Percentiles rank a stretch among this genome's conserved stretches.
These are phyloP conservation scores for Sternotherus odoratus DNA, from an alignment of 2,797 vertebrate genomes.

Conservation along the genomic window DNA sequence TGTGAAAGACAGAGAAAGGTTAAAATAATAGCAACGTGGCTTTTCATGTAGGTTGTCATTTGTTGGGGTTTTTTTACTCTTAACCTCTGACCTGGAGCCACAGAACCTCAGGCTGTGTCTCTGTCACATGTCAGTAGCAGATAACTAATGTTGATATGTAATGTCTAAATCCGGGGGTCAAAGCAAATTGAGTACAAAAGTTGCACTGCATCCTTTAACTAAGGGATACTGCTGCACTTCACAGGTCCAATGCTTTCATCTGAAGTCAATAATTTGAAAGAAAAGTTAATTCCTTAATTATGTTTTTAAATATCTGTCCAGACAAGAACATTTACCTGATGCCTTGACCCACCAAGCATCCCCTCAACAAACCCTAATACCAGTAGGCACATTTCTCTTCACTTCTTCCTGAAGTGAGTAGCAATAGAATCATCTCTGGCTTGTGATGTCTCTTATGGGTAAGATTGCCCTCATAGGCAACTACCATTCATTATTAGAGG, in stretches of 20 bases:
- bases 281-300: neutral
- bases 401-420: neutral
- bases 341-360: neutral
- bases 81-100: neutral
- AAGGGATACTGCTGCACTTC: neutral
- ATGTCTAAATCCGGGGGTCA: neutral
- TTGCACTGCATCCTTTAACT: neutral
- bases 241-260: neutral
- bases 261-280: neutral
- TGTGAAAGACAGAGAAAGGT: neutral
- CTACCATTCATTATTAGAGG: neutral
- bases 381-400: neutral
- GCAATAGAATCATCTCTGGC: neutral
- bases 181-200: conserved; percentile 2
- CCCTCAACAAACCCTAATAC: neutral
- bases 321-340: neutral
- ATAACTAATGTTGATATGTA: neutral
- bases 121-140: neutral
- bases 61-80: neutral
- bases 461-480: neutral
- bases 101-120: neutral
- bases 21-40: neutral
- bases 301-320: neutral
- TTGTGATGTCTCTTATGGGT: neutral
- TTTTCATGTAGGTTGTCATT: neutral